phyloP scores from a whole-genome alignment of 2,797 vertebrate species.

The Xerus rutilus region DNA sequence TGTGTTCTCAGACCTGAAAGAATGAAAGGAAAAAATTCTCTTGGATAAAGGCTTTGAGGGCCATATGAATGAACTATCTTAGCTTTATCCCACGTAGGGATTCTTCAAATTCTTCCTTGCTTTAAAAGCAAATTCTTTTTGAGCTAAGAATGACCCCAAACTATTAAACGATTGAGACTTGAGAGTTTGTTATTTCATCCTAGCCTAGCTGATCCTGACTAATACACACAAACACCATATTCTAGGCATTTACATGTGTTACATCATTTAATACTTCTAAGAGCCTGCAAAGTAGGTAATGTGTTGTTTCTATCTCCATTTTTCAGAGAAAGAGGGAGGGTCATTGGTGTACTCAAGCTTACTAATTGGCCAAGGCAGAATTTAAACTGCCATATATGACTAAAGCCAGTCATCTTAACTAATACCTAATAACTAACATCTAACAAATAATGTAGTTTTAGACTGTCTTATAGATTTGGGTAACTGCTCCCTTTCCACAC shows the following conservation, averaged over 20 bases:
- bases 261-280: background rate
- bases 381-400: background rate
- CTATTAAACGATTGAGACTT: background rate
- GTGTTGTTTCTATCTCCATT: background rate
- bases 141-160: background rate
- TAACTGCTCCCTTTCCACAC: background rate
- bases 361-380: background rate
- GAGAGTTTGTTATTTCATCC: background rate
- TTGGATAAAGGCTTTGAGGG: background rate
- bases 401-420: background rate
- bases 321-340: background rate
- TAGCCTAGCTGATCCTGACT: background rate
- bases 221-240: rapidly evolving
- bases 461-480: background rate
- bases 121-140: background rate
- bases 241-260: background rate
- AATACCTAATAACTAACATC: background rate
- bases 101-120: background rate
- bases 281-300: background rate
- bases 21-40: background rate
- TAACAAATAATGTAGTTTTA: background rate
- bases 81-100: background rate
- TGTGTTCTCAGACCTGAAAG: conserved; percentile 58
- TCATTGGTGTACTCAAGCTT: background rate
- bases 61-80: background rate